Percentiles rank a stretch among this genome's conserved stretches.
These are phyloP conservation scores for Plebejus argus DNA, from an alignment of 2,888 invertebrate genomes.

Conservation along the genomic window DNA sequence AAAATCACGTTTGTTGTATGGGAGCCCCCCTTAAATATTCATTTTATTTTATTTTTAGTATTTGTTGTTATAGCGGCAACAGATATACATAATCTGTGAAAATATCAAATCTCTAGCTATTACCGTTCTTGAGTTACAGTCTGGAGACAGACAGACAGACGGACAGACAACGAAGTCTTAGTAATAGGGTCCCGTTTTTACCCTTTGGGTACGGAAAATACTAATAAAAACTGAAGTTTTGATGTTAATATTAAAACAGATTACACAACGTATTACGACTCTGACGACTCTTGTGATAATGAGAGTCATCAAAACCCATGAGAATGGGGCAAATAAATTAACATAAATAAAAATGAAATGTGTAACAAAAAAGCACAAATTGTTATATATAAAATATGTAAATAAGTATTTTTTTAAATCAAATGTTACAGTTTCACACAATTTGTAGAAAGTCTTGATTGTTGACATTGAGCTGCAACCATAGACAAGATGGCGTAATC, in stretches of 20 bases:
- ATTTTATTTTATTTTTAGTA: too few species aligned
- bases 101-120: too few species aligned
- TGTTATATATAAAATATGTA: background rate
- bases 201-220: too few species aligned
- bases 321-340: background rate
- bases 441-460: background rate
- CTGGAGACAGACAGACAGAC: too few species aligned
- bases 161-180: too few species aligned
- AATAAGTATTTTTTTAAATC: background rate
- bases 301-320: background rate
- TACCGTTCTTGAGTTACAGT: too few species aligned
- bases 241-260: background rate
- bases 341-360: background rate
- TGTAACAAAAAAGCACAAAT: background rate
- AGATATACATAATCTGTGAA: too few species aligned
- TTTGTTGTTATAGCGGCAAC: too few species aligned
- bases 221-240: background rate
- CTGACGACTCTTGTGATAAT: background rate
- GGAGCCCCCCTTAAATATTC: too few species aligned
- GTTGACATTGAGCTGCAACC: background rate
- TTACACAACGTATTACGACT: background rate
- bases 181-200: too few species aligned
- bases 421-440: background rate
- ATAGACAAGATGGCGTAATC: conserved; percentile 11
- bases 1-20: too few species aligned